Conservation (phyloP, 2,113 vertebrate genomes). For the Xenus cinereus region DNA sequence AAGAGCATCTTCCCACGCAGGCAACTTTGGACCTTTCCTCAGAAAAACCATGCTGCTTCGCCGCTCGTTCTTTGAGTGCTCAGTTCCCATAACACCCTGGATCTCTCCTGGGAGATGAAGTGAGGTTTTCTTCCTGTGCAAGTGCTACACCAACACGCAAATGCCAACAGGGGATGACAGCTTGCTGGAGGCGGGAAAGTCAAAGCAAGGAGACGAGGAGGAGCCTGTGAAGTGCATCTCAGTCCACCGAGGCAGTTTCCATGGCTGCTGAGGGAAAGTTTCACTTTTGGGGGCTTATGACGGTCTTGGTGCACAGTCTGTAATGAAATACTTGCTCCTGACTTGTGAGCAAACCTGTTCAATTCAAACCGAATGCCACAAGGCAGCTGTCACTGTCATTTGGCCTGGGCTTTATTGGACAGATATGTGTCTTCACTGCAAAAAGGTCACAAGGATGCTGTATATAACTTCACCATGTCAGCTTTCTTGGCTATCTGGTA, state of each 20-base stretch:
- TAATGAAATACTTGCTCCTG: slow-evolving; percentile 71
- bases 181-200: not conserved
- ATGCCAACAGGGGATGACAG: not conserved
- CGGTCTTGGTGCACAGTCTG: slow-evolving; percentile 61
- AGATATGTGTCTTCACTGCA: slow-evolving; percentile 73
- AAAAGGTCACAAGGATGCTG: slow-evolving; percentile 64
- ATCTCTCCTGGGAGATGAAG: not conserved
- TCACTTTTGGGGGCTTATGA: slow-evolving; percentile 22
- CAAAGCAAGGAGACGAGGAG: slow-evolving; percentile 21
- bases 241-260: not conserved
- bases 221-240: slow-evolving; percentile 40
- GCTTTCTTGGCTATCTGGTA: slow-evolving; percentile 66
- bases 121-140: not conserved
- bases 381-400: slow-evolving; percentile 91
- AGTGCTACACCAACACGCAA: not conserved
- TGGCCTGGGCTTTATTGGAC: slow-evolving; percentile 75
- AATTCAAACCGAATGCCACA: slow-evolving; percentile 75
- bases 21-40: slow-evolving; percentile 62
- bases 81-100: slow-evolving; percentile 73
- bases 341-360: slow-evolving; percentile 68
- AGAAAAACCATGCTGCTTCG: slow-evolving; percentile 17
- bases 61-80: slow-evolving; percentile 73
- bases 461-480: slow-evolving; percentile 69
- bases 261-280: slow-evolving; percentile 18
- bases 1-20: slow-evolving; percentile 73